Conservation (phyloP, 2,797 vertebrate genomes). For the Phalloptychus januarius region DNA sequence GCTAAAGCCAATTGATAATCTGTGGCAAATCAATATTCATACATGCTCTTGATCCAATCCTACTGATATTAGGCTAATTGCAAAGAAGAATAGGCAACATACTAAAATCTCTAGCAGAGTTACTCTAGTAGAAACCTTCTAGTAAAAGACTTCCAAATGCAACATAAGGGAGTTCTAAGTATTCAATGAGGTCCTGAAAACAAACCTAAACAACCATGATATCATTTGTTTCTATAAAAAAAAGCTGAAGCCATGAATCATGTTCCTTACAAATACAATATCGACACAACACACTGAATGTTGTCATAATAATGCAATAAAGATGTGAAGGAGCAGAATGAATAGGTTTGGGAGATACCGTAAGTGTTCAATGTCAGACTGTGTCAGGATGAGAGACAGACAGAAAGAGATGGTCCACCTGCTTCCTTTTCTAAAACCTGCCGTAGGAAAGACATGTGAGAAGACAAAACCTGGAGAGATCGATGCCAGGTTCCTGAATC, state of each 20-base stretch:
- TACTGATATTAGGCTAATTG: not conserved
- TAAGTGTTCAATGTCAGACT: slow-evolving; percentile 49
- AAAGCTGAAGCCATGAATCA: not conserved
- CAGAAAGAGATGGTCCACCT: slow-evolving; percentile 28
- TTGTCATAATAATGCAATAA: not conserved
- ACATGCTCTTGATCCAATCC: not conserved
- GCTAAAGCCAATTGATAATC: not conserved
- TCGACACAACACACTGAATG: not conserved
- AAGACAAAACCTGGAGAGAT: slow-evolving; percentile 69
- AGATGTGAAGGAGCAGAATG: not conserved
- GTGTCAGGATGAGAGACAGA: slow-evolving; percentile 34
- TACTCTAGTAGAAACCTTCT: not conserved
- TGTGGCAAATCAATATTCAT: not conserved
- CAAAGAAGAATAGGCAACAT: not conserved
- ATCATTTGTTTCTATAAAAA: not conserved
- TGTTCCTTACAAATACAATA: not conserved
- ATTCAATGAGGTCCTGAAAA: not conserved
- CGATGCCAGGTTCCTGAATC: slow-evolving; percentile 66
- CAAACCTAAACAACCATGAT: not conserved
- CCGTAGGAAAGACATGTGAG: slow-evolving; percentile 70
- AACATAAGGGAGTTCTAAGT: not conserved
- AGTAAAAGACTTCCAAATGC: not conserved
- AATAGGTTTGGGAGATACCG: not conserved
- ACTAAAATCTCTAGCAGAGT: not conserved
- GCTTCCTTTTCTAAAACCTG: slow-evolving; percentile 34